Base-by-base conservation (phyloP, 2,113 vertebrate species). In the human (Homo sapiens) region DNA sequence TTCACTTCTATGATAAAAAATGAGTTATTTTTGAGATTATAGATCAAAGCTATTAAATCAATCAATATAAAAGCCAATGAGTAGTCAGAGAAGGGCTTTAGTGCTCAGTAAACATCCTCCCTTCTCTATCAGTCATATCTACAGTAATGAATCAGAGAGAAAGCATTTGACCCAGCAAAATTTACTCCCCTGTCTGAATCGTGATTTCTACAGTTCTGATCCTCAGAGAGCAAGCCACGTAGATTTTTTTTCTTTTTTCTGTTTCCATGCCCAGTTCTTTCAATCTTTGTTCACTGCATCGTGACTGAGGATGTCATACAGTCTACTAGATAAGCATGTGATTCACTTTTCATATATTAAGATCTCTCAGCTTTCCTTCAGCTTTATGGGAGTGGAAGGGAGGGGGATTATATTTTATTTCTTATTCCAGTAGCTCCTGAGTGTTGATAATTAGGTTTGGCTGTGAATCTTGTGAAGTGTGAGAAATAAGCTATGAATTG, bases 141-240 rank as follows among this genome's bases (percentile, higher is more conserved):
- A 55, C 57, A 93, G 89, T 61, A 91, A 95, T 93, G 91, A 98
- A 50, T 98, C 93, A 97, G 92, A 85, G 98, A 97, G 88, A 94
- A 95, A 93, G 0, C 48, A 55, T 25, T 89, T 97, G 90, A 97
- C 96, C 90, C 90, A 80, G 50, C 83, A 97, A 89, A 45, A 79
- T 30, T 90, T 92, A 50, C 13, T 30, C 68, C 27, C 55, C 0
- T 7, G 10, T 83, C 89, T 96, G 93, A 78, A 52, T 27, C 30
- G 1, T 57, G 17, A n/a, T 61, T 95, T 89, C 40, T 3, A 13
- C 12, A 2, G 27, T 94, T 38, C 20, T 66, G 92, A 97, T 79
- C 0, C 0, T 83, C 3, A 4, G 55, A 50, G 38, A 2, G 10
- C 79, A 82, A 87, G 48, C 27, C 89, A 75, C 87, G 97, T 48